Evolutionary conservation across 2,113 vertebrate genomes (phyloP), one percentile per base, ranked within the genome.

Genomic region (Todiramphus chloris): DNA sequence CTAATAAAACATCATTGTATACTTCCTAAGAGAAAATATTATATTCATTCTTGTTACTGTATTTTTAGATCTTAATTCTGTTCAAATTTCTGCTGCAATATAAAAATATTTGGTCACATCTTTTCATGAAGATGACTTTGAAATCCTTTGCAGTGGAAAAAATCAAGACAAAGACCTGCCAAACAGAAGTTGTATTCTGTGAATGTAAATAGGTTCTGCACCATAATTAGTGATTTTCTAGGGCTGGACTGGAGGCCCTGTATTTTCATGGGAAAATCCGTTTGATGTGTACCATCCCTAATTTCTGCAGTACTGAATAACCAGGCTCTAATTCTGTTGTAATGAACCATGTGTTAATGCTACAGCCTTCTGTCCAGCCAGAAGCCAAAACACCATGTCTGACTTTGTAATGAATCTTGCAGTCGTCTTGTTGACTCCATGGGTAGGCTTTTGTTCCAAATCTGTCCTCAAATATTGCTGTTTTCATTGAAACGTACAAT

Each of bases 371-470:
- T 89, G 96, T 75, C 93, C 89, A 39, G 92, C 73, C 91, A 46
- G 90, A 89, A 95, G 95, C 84, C 96, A 96, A 44, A 96, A 44
- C 39, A 83, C 95, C 94, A 53, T 63, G 88, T 78, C 94, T 90
- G 96, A 97, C 97, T 97, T 96, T 94, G 96, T 89, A 56, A 92
- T 87, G 95, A 96, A 96, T 97, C 96, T 95, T 83, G 94, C 92
- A 39, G 68, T 59, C 1, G 1, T 82, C 96, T 78, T 95, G 93
- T 93, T 95, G 82, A 83, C 94, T 89, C 87, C 24, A 0, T 59
- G 94, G 94, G 96, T 78, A 68, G 53, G 81, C 90, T 95, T 96
- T 97, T 94, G 96, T 96, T 77, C 73, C 72, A 50, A 19, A 78
- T 56, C 48, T 89, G 75, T 84, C 51, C 68, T 74, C 75, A 58